Evolutionary conservation across 2,888 invertebrate species (phyloP).

Genomic region (Leptarthrus brevirostris): DNA sequence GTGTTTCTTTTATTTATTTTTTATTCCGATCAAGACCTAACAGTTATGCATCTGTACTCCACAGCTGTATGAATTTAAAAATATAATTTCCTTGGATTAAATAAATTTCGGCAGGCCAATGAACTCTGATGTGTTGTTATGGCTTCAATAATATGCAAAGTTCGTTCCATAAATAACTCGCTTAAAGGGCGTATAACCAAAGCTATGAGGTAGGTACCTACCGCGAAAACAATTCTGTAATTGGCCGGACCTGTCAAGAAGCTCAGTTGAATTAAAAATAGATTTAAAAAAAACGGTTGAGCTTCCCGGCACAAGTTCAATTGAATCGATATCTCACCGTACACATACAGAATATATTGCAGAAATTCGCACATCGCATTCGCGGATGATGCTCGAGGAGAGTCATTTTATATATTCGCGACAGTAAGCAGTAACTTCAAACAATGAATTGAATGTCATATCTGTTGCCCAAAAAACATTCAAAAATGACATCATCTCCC

Average conservation of each 20-base stretch:
- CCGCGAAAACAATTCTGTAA: neutral
- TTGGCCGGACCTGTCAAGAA: neutral
- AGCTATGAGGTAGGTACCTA: neutral
- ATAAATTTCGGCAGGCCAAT: neutral
- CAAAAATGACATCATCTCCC: constrained; percentile 44
- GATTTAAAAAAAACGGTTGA: neutral
- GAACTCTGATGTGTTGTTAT: neutral
- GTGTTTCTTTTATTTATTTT: too few relatives aligned
- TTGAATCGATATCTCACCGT: neutral
- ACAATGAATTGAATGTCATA: constrained; percentile 41
- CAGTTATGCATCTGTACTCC: constrained; percentile 5
- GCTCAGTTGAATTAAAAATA: neutral
- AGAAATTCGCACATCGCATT: neutral
- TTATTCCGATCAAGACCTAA: too few relatives aligned
- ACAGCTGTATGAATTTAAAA: constrained; percentile 14
- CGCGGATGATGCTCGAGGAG: neutral
- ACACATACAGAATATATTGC: neutral
- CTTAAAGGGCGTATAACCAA: neutral
- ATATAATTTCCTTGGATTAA: neutral
- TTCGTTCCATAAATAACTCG: neutral
- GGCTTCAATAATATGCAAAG: neutral
- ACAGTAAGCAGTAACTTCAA: constrained; percentile 15
- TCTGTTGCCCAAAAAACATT: constrained; percentile 34
- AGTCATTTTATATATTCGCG: neutral
- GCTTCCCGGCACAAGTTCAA: neutral